Evolutionary conservation across 2,888 invertebrate species (phyloP), one percentile per base, ranked within the genome.

Genomic region (Macaria liturata): DNA sequence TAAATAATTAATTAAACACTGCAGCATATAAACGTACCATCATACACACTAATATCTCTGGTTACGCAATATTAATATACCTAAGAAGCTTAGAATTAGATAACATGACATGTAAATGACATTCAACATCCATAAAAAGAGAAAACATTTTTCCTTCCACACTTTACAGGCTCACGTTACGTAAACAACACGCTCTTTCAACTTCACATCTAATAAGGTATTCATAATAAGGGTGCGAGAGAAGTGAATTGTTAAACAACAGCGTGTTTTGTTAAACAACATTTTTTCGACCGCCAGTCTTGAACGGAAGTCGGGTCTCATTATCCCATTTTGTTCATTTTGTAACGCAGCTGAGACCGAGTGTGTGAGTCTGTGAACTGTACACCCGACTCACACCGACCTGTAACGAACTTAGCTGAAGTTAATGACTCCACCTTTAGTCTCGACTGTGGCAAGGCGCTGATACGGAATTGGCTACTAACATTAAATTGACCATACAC

Each of bases 381-480:
- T 72, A 72, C 67, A 70, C 61, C 70, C 66, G 64, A 69, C 43
- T 59, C 57, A 55, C 52, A 51, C 57, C 54, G 65, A 66, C 61
- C 63, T 71, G 76, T 77, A 82, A 84, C 80, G 69, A 78, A 83
- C 77, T 83, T 82, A 81, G 70, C 68, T 70, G 69, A 79, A 84
- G 81, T 83, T 83, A 84, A 83, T 83, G 81, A 80, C 78, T 80
- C 48, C 73, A n/a, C n/a, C n/a, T n/a, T 75, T 63, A 70, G 57
- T 57, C 75, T 71, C 73, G 70, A 71, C 60, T 63, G 64, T 49
- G 42, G 39, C 51, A 59, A 61, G 57, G 57, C 48, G 61, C 56
- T 70, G 76, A 76, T 76, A 71, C 75, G 66, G 64, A 76, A 81
- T 81, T 78, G 79, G 75, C n/a, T 68, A 76, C 77, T 76, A 72